phyloP scores from a whole-genome alignment of 2,888 invertebrate genomes.

The Lapara coniferarum region DNA sequence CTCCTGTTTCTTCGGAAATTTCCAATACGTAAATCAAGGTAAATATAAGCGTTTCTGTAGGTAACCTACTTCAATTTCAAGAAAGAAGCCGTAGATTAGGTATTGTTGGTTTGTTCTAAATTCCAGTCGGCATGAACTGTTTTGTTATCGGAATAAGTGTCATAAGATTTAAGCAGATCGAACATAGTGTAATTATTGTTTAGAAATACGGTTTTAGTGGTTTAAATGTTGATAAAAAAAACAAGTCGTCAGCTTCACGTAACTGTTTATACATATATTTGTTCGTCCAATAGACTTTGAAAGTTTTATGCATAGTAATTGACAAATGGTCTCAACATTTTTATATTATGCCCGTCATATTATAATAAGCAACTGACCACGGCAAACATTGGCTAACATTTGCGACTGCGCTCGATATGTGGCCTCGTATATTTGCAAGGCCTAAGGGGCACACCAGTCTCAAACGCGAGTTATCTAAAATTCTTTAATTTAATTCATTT shows the following conservation, averaged over 20 bases:
- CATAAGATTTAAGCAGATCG: too few species aligned
- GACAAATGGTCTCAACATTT: background rate
- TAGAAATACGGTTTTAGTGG: too few species aligned
- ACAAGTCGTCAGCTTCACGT: too few species aligned
- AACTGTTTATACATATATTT: too few species aligned
- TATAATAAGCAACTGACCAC: conserved; percentile 8
- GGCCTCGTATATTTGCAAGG: conserved; percentile 9
- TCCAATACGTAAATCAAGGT: conserved; percentile 9
- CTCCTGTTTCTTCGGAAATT: conserved; percentile 30
- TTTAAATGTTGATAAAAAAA: too few species aligned
- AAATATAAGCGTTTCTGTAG: conserved; percentile 15
- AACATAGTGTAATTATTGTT: too few species aligned
- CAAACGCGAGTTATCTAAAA: background rate
- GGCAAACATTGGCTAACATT: background rate
- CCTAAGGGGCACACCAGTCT: background rate
- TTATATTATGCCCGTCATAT: background rate
- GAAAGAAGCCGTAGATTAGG: background rate
- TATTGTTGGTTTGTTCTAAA: background rate
- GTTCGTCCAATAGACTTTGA: background rate
- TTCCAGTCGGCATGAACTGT: background rate
- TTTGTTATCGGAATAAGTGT: background rate
- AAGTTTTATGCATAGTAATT: background rate
- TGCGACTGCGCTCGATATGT: background rate
- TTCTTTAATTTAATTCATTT: background rate
- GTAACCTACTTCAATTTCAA: conserved; percentile 5